These are phyloP conservation scores for Tragelaphus scriptus DNA, from an alignment of 2,113 vertebrate genomes.

Conservation along the genomic window DNA sequence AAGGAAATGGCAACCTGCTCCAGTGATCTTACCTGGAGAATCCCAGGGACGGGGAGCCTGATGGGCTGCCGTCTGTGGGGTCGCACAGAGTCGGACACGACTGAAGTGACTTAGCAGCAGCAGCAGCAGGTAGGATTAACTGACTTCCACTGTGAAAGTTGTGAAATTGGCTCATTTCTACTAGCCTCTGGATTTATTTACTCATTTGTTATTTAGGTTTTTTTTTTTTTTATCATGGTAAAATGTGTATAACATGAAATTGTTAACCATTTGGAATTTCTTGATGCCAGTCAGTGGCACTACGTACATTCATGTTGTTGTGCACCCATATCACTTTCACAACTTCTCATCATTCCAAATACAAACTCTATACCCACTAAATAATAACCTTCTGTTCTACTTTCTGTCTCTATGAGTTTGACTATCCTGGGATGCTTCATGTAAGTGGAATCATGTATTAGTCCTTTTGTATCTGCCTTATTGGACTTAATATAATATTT, in stretches of 20 bases:
- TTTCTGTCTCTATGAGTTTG: background rate
- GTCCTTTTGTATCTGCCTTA: background rate
- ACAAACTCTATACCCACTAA: rapidly evolving
- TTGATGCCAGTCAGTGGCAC: background rate
- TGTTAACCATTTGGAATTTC: background rate
- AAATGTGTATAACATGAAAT: background rate
- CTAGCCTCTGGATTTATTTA: background rate
- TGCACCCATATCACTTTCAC: background rate
- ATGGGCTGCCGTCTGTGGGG: too few relatives aligned
- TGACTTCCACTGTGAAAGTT: background rate
- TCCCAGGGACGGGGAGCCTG: too few relatives aligned
- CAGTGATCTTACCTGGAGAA: too few relatives aligned
- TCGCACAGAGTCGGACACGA: too few relatives aligned
- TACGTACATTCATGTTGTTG: background rate
- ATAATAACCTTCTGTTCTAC: background rate
- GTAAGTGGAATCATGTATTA: background rate
- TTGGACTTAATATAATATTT: background rate
- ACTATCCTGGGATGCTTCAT: background rate
- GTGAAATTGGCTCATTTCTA: background rate
- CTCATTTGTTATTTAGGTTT: background rate
- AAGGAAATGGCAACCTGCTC: too few relatives aligned
- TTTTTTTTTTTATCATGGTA: background rate
- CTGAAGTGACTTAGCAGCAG: too few relatives aligned
- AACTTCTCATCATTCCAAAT: background rate
- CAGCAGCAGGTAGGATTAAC: too few relatives aligned